Evolutionary conservation across 2,797 vertebrate genomes (phyloP).

Genomic region (Sebastiscus tertius): DNA sequence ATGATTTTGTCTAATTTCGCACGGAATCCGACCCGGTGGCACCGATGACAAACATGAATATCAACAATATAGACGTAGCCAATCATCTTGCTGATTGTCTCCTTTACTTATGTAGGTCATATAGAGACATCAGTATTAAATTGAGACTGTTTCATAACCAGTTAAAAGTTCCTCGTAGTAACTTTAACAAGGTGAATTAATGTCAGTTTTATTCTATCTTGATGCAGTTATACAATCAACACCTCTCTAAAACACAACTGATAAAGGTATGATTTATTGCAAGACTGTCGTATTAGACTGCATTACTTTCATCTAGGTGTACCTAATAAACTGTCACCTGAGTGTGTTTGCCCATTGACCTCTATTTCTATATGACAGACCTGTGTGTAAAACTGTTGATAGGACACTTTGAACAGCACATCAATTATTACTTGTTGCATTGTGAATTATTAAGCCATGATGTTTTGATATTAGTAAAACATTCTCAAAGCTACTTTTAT

Average conservation of each 20-base stretch:
- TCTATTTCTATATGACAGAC: not conserved
- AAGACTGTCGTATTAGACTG: not conserved
- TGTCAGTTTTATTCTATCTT: not conserved
- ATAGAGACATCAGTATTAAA: too few relatives aligned
- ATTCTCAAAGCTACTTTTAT: not conserved
- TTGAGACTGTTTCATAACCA: too few relatives aligned
- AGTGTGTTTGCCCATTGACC: not conserved
- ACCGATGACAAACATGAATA: too few relatives aligned
- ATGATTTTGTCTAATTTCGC: too few relatives aligned
- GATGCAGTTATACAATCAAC: not conserved
- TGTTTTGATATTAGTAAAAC: not conserved
- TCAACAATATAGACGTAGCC: too few relatives aligned
- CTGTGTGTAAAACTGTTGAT: not conserved
- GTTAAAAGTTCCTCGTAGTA: too few relatives aligned
- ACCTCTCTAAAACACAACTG: not conserved
- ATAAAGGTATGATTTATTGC: not conserved
- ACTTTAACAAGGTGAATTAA: not conserved
- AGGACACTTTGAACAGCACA: not conserved
- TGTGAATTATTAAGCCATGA: not conserved
- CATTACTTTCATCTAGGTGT: not conserved
- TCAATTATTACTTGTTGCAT: not conserved
- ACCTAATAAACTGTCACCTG: not conserved
- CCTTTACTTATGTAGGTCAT: too few relatives aligned
- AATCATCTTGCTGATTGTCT: too few relatives aligned
- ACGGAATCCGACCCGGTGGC: too few relatives aligned